Evolutionary conservation across 2,888 invertebrate genomes (phyloP).

Genomic region (Tanytarsus gracilentus): DNA sequence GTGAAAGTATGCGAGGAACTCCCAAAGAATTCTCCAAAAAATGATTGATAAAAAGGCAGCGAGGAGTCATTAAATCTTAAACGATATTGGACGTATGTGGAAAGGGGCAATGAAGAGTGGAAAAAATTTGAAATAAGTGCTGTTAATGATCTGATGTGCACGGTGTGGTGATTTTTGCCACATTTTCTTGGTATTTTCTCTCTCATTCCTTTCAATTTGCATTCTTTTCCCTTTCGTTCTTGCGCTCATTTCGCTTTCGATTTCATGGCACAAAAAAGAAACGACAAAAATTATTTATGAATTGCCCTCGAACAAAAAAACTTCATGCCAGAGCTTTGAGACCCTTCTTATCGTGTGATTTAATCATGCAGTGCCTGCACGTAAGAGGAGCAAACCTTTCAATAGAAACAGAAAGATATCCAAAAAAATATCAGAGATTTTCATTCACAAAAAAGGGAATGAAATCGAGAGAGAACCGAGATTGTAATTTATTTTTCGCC

Average conservation of each 20-base stretch:
- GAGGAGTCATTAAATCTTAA: not conserved
- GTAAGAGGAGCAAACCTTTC: not conserved
- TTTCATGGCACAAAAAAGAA: not conserved
- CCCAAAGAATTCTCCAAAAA: slow-evolving; percentile 13
- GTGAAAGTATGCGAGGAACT: too few species aligned
- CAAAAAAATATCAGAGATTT: not conserved
- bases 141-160: slow-evolving; percentile 24
- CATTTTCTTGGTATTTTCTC: slow-evolving; percentile 23
- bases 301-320: not conserved
- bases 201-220: slow-evolving; percentile 14
- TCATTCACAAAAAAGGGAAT: slow-evolving; percentile 26
- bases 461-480: not conserved
- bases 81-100: too few species aligned
- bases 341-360: slow-evolving; percentile 1
- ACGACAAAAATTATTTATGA: slow-evolving; percentile 8
- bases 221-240: slow-evolving; percentile 19
- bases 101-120: too few species aligned
- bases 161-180: slow-evolving; percentile 11
- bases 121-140: slow-evolving; percentile 12
- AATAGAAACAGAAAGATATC: not conserved
- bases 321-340: not conserved
- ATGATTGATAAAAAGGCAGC: slow-evolving; percentile 20
- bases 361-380: not conserved
- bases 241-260: slow-evolving; percentile 23
- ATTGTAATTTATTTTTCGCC: slow-evolving; percentile 16